Evolutionary conservation across 2,113 vertebrate species (phyloP), one percentile per base, ranked within the genome.

Genomic region (Leptodactylus fuscus): DNA sequence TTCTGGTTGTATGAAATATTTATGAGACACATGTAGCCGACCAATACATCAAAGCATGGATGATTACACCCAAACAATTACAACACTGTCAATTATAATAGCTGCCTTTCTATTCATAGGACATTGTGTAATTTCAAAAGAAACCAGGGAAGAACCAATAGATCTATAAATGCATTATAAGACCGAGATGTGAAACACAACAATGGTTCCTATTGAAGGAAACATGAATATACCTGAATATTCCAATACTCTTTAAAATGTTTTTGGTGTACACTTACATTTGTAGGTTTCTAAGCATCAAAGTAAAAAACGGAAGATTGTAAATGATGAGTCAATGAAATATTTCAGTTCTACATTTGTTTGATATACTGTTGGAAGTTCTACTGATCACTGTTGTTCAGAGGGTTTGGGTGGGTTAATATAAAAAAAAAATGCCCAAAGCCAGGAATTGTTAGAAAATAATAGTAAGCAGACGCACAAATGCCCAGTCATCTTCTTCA

Each of bases 11-110:
- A 6, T 46, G 41, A 12, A 76, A 44, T 76, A 49, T 73, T 73
- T 73, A 73, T 73, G 70, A 44, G 38, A 46, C 69, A 71, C 20
- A 20, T 8, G 41, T 48, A 75, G 71, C 15, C 22, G 24, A 20
- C 71, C 38, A 27, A 48, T 22, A 75, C 71, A 75, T 75, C n/a
- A 75, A 75, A 75, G 44, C 71, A 44, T 27, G 41, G 71, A 27
- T 46, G 41, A 75, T 75, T 75, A 48, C 71, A 46, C 71, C 20
- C 41, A 48, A 46, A 75, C 71, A 75, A 75, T 75, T 46, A 44
- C 22, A 24, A 75, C 38, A 75, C 12, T 24, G 22, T 75, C 38
- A 75, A 75, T 75, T 46, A 22, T 13, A 73, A 73, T 29, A 15
- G 29, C 32, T 36, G 32, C 7, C 6, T 36, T 69, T 69, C 32